Percentiles rank a stretch among this genome's conserved stretches.
phyloP scores from a whole-genome alignment of 1,140 invertebrate genomes.

The Pachypeltis micranthus region DNA sequence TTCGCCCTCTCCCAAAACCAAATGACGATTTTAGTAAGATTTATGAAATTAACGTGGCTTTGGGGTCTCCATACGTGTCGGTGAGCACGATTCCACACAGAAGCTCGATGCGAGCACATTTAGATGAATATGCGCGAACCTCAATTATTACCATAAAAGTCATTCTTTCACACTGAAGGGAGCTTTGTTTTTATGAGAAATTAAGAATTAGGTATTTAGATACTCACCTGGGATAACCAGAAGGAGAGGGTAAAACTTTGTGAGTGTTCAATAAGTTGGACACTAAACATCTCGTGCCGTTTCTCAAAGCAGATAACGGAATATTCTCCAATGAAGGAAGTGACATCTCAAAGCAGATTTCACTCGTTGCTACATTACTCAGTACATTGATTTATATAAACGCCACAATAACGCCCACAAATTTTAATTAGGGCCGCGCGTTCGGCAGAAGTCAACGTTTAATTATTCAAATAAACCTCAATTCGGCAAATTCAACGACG shows the following conservation, averaged over 20 bases:
- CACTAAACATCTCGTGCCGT: constrained; percentile 36
- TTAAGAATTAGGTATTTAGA: background rate
- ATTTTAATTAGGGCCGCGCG: no score
- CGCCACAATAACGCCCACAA: no score
- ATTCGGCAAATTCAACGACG: no score
- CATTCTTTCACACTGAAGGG: background rate
- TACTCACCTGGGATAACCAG: constrained; percentile 41
- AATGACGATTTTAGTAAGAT: background rate
- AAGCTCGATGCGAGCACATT: no score
- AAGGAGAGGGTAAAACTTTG: constrained; percentile 44
- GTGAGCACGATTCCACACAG: no score
- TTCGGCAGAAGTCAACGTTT: no score
- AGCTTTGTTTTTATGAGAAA: background rate
- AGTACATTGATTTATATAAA: no score
- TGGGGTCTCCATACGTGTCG: no score
- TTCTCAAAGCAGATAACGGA: constrained; percentile 9
- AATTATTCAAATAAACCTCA: no score
- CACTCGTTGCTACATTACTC: no score
- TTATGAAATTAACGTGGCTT: constrained; percentile 10
- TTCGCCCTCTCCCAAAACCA: no score
- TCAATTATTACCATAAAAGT: background rate
- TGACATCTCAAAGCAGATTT: no score
- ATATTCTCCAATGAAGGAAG: background rate
- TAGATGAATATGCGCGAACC: background rate
- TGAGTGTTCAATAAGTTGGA: constrained; percentile 44